Conservation (phyloP, 2,113 vertebrate genomes). For the Psephotus haematonotus region DNA sequence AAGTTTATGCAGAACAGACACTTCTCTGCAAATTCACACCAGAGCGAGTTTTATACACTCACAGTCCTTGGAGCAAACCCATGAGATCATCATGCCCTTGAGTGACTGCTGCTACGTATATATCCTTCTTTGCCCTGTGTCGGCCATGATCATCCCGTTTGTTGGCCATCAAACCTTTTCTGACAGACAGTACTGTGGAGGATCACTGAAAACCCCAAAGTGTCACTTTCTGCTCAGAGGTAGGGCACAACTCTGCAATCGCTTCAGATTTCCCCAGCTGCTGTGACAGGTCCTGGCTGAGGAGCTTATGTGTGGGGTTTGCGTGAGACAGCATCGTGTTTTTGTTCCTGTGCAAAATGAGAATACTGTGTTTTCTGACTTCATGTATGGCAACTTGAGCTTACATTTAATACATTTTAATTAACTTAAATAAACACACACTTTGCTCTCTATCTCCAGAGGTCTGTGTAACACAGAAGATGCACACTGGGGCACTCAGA, state of each 20-base stretch:
- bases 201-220: not conserved
- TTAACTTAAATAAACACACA: not conserved
- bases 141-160: not conserved
- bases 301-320: not conserved
- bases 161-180: not conserved
- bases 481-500: not conserved
- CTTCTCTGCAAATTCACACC: not conserved
- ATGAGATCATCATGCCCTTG: not conserved
- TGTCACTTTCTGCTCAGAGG: not conserved
- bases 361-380: not conserved
- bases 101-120: not conserved
- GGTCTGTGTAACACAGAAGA: not conserved
- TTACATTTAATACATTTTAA: not conserved
- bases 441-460: not conserved
- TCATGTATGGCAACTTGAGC: not conserved
- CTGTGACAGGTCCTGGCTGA: not conserved
- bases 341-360: not conserved
- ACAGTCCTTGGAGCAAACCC: not conserved
- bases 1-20: not conserved
- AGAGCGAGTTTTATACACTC: not conserved
- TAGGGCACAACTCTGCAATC: not conserved
- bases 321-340: not conserved
- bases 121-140: not conserved
- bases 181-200: rapidly evolving
- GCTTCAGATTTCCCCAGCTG: not conserved